Base-by-base conservation (phyloP, 2,888 invertebrate genomes). In the Romanomermis culicivorax region DNA sequence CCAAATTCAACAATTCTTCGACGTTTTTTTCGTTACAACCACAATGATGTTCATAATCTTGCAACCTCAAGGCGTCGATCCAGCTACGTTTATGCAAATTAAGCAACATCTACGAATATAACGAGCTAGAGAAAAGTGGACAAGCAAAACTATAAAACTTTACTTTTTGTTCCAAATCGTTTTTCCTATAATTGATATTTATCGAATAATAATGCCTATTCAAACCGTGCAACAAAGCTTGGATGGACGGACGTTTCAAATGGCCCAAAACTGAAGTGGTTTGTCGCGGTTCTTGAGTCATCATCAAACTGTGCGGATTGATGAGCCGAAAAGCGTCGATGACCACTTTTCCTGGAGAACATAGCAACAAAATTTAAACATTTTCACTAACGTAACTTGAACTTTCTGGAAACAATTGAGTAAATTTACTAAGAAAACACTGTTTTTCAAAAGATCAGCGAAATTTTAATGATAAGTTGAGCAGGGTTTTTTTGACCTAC, bases 171-270 rank as follows among this genome's bases (percentile, higher is more conserved):
- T 97, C 97, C 59, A 95, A 74, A 72, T 95, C 91, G 72, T 97
- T 95, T 74, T 95, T 97, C 62, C 93, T 80, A 73, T 97, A 99
- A 72, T 95, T 95, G 71, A 97, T 99, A 71, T 93, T 91, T 69
- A 97, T 95, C 45, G 95, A 95, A 72, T 97, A 97, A 70, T 97
- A 97, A 73, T 97, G 95, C 60, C 97, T 80, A 72, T 97, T 97
- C 29, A 97, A 77, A 17, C 97, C 97, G 68, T 97, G 97, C 63
- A 99, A 97, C 57, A 99, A 76, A 36, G 97, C 97, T 79, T 78
- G 95, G 57, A 99, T 95, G 1, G 93, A 93, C 0, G 95, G 95
- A 72, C 97, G 97, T 69, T 95, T 89, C 64, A 97, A 77, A 73
- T 97, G 95, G 1, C 97, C 97, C 67, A 97, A 77, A 73, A 97